Evolutionary conservation across 2,113 vertebrate genomes (phyloP).

Genomic region (Chelonoidis abingdonii): DNA sequence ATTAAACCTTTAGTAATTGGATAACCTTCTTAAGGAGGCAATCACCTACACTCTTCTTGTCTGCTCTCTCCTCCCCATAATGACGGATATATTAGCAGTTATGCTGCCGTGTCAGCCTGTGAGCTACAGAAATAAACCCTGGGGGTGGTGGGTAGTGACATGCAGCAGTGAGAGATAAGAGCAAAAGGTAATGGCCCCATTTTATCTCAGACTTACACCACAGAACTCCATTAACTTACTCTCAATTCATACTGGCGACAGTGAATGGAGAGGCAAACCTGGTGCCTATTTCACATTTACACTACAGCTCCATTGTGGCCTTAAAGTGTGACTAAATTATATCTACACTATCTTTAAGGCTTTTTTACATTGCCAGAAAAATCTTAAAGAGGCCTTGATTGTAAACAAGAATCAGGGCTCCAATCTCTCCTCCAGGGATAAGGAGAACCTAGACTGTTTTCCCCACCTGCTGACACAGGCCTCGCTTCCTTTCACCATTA

Average conservation of each 20-base stretch:
- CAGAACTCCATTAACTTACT: not conserved
- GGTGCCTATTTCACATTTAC: not conserved
- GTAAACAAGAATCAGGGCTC: not conserved
- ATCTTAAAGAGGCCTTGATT: not conserved
- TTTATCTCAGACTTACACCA: not conserved
- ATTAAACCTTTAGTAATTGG: not conserved
- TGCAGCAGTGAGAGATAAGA: not conserved
- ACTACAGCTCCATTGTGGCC: rapidly evolving
- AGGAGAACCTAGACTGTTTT: not conserved
- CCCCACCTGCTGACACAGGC: not conserved
- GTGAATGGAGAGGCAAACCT: not conserved
- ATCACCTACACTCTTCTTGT: not conserved
- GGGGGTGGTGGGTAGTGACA: not conserved
- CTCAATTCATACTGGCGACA: not conserved
- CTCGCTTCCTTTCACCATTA: not conserved
- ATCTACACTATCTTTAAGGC: not conserved
- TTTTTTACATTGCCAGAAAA: rapidly evolving
- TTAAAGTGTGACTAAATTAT: not conserved
- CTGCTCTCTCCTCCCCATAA: not conserved
- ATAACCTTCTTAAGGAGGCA: not conserved
- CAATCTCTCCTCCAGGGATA: not conserved
- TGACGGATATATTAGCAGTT: not conserved
- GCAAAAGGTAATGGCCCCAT: not conserved
- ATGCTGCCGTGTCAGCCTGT: not conserved
- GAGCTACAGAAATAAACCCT: not conserved